phyloP scores from a whole-genome alignment of 1,140 invertebrate genomes.

The Harlomillsia oculata region DNA sequence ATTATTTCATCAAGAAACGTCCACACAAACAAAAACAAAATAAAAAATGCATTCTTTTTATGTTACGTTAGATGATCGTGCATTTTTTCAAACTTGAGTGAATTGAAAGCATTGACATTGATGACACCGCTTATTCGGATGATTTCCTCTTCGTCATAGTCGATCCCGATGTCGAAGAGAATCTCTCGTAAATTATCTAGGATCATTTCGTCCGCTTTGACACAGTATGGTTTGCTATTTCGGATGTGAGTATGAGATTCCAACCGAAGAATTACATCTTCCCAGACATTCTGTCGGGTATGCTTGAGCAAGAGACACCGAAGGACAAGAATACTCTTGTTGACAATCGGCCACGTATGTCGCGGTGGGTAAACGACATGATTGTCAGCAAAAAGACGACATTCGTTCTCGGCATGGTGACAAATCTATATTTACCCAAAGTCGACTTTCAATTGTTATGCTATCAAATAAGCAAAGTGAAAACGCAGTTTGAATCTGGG shows the following conservation, averaged over 20 bases:
- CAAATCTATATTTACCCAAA: conserved; percentile 4
- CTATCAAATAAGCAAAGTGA: no score
- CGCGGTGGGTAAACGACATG: conserved; percentile 14
- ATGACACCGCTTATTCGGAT: conserved; percentile 61
- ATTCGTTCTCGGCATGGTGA: conserved; percentile 22
- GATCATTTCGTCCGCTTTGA: conserved; percentile 20
- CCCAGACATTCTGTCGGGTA: not conserved
- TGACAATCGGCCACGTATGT: conserved; percentile 16
- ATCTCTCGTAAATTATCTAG: conserved; percentile 45
- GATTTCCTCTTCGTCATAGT: conserved; percentile 54
- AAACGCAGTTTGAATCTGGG: no score
- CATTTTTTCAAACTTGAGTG: conserved; percentile 7
- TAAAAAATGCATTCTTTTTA: no score
- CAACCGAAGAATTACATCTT: conserved; percentile 15
- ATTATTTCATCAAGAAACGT: not conserved
- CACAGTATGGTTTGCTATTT: conserved; percentile 19
- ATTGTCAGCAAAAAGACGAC: conserved; percentile 7
- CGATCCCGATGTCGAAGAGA: conserved; percentile 49
- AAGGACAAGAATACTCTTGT: conserved; percentile 27
- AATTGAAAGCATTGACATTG: conserved; percentile 28
- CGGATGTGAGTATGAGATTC: conserved; percentile 27
- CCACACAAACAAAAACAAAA: not conserved
- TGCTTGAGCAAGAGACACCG: conserved; percentile 21
- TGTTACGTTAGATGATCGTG: conserved; percentile 12
- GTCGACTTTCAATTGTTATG: no score